Conservation (phyloP, 1,140 invertebrate genomes). For the Aporrectodea caliginosa region DNA sequence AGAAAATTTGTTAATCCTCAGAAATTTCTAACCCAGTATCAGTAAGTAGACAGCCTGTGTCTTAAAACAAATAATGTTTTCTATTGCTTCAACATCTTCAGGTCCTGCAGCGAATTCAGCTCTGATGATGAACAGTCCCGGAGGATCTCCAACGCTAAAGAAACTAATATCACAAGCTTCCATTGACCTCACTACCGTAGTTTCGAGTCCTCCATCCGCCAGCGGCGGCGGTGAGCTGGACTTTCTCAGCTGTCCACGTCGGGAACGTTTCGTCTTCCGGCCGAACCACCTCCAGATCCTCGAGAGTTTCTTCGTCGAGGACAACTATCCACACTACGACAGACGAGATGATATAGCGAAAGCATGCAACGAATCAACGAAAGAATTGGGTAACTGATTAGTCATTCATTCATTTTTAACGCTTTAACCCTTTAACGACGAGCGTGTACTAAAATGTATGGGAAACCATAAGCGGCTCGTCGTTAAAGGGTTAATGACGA, state of each 20-base stretch:
- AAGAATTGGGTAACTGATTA: constrained; percentile 26
- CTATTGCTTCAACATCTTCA: no score
- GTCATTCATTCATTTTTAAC: background rate
- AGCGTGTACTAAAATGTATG: no score
- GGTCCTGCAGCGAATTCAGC: constrained; percentile 13
- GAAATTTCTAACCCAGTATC: no score
- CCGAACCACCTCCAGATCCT: constrained; percentile 53
- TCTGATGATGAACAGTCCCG: background rate
- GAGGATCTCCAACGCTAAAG: background rate
- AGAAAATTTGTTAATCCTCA: no score
- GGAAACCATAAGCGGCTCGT: no score
- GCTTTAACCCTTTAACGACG: no score
- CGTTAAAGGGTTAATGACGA: no score
- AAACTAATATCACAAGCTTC: constrained; percentile 8
- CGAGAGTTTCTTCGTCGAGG: constrained; percentile 50
- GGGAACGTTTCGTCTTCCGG: constrained; percentile 56
- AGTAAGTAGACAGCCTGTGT: no score
- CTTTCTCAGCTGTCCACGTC: constrained; percentile 33
- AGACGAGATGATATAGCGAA: constrained; percentile 52
- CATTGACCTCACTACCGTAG: background rate
- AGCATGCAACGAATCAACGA: constrained; percentile 45
- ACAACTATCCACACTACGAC: constrained; percentile 54
- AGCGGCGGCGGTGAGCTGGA: constrained; percentile 19
- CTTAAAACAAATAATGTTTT: no score
- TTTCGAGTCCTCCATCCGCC: background rate